Evolutionary conservation across 1,140 invertebrate genomes (phyloP).

Genomic region (Latrodectus geometricus): DNA sequence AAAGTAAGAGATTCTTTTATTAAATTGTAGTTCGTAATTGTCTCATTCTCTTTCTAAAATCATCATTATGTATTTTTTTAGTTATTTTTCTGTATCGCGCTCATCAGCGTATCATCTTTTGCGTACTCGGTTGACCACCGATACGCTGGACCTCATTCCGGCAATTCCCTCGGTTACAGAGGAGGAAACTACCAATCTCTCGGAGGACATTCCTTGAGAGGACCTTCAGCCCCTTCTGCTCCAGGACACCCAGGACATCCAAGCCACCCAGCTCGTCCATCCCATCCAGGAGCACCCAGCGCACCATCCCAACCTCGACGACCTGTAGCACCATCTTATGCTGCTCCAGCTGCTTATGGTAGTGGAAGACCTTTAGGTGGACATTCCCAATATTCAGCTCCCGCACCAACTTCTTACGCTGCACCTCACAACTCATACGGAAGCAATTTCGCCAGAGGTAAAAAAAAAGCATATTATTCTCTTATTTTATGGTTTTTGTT

Average conservation of each 20-base stretch:
- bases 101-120: conserved; percentile 26
- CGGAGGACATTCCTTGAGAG: conserved; percentile 1
- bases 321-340: background rate
- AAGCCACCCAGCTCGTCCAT: background rate
- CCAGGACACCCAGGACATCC: background rate
- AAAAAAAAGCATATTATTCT: too few species aligned
- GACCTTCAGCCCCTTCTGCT: background rate
- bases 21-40: background rate
- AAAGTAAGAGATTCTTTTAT: background rate
- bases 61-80: background rate
- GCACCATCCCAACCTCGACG: background rate
- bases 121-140: conserved; percentile 10
- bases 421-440: conserved; percentile 1
- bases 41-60: background rate
- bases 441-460: background rate
- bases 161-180: conserved; percentile 27
- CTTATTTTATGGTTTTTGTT: too few species aligned
- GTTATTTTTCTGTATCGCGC: background rate
- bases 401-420: conserved; percentile 5
- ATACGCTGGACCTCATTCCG: conserved; percentile 20
- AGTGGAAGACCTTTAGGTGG: conserved; percentile 1
- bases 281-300: background rate
- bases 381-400: background rate
- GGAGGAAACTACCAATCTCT: background rate
- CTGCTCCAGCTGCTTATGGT: conserved; percentile 15